Evolutionary conservation across 2,888 invertebrate species (phyloP).

Genomic region (Ichneumoninae sp.): DNA sequence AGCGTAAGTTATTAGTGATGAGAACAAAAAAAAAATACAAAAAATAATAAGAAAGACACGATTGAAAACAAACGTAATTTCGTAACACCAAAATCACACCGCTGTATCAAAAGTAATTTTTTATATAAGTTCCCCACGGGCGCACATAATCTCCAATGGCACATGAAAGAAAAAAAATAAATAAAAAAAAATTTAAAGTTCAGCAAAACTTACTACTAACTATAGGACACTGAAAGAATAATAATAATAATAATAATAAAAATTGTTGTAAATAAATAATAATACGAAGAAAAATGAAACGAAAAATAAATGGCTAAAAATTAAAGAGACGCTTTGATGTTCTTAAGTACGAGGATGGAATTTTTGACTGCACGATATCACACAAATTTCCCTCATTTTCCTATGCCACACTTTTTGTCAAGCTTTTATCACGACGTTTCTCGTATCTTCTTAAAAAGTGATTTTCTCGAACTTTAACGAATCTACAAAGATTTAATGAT

Average conservation of each 20-base stretch:
- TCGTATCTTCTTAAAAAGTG: conserved; percentile 12
- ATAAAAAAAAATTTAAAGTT: conserved; percentile 62
- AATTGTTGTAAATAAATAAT: conserved; percentile 83
- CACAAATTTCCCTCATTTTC: conserved; percentile 70
- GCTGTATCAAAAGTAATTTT: conserved; percentile 82
- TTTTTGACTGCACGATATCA: conserved; percentile 73
- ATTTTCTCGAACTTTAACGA: conserved; percentile 23
- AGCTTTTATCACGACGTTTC: conserved; percentile 17
- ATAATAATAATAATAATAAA: conserved; percentile 68
- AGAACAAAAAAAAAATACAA: conserved; percentile 50
- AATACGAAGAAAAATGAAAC: conserved; percentile 79
- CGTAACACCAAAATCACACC: conserved; percentile 83
- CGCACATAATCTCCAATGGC: conserved; percentile 83
- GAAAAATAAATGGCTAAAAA: conserved; percentile 78
- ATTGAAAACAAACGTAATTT: conserved; percentile 67
- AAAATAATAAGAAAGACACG: conserved; percentile 63
- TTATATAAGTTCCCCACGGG: conserved; percentile 82
- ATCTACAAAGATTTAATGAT: conserved; percentile 1
- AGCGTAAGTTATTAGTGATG: conserved; percentile 80
- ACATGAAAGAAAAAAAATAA: conserved; percentile 71
- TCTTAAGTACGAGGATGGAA: conserved; percentile 79
- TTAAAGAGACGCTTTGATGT: conserved; percentile 80
- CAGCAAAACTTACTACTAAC: conserved; percentile 76
- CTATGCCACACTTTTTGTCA: conserved; percentile 43
- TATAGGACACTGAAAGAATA: conserved; percentile 69